Evolutionary conservation across 2,888 invertebrate genomes (phyloP).

Genomic region (Trisateles emortualis): DNA sequence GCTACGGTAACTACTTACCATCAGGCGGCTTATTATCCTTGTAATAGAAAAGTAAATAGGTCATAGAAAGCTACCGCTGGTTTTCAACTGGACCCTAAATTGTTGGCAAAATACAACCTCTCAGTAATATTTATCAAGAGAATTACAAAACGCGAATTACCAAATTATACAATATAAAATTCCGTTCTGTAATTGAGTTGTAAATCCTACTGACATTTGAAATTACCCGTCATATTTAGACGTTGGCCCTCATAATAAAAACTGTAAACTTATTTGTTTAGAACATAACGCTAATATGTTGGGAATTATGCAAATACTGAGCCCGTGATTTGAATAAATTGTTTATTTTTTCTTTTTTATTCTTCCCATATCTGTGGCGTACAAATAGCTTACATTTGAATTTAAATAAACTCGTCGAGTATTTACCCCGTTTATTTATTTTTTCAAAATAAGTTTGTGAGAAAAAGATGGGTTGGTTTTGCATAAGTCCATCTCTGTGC

Average conservation of each 20-base stretch:
- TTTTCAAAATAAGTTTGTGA: neutral
- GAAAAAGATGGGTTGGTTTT: slow-evolving; percentile 1
- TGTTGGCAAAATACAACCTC: neutral
- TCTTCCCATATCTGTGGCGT: slow-evolving; percentile 24
- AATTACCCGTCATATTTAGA: slow-evolving; percentile 27
- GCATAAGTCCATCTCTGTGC: slow-evolving; percentile 8
- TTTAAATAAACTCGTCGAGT: slow-evolving; percentile 21
- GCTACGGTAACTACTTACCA: too few species aligned
- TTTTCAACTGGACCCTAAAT: too few species aligned
- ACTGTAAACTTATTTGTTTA: slow-evolving; percentile 42
- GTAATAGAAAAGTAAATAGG: too few species aligned
- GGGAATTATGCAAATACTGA: slow-evolving; percentile 36
- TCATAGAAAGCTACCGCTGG: too few species aligned
- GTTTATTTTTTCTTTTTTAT: slow-evolving; percentile 24
- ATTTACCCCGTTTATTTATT: slow-evolving; percentile 12
- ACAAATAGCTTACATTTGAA: slow-evolving; percentile 38
- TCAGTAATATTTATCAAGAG: slow-evolving; percentile 16
- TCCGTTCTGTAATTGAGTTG: slow-evolving; percentile 20
- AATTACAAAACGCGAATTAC: slow-evolving; percentile 23
- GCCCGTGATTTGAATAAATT: slow-evolving; percentile 43
- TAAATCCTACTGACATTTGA: slow-evolving; percentile 25
- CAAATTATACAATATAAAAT: slow-evolving; percentile 33
- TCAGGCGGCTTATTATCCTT: too few species aligned
- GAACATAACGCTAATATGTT: slow-evolving; percentile 40
- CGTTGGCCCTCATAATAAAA: slow-evolving; percentile 36